Conservation (phyloP, 1,140 invertebrate genomes). For the Cotesia chilonis region DNA sequence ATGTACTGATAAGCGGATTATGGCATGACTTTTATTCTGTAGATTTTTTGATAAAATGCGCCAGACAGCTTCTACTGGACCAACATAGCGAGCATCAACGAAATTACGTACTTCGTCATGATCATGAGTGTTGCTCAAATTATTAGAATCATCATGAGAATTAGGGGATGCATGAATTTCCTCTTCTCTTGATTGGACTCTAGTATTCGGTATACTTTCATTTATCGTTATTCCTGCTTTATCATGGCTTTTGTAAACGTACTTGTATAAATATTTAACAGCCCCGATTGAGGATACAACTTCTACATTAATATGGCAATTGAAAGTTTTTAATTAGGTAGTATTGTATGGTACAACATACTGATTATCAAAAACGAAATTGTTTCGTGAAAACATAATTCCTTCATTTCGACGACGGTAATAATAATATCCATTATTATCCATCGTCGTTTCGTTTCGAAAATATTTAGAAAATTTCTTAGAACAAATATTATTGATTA, state of each 20-base stretch:
- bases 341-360: slow-evolving; percentile 30
- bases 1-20: too few relatives aligned
- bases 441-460: slow-evolving; percentile 12
- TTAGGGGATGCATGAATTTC: too few relatives aligned
- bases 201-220: background rate
- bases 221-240: background rate
- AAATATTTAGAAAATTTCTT: slow-evolving; percentile 46
- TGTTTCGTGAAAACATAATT: background rate
- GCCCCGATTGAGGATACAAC: too few relatives aligned
- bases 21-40: too few relatives aligned
- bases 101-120: too few relatives aligned
- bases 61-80: too few relatives aligned
- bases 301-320: slow-evolving; percentile 26
- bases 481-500: slow-evolving; percentile 29
- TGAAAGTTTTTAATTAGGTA: slow-evolving; percentile 20
- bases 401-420: slow-evolving; percentile 17
- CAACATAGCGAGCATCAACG: too few relatives aligned
- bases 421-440: slow-evolving; percentile 17
- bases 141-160: too few relatives aligned
- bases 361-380: slow-evolving; percentile 21
- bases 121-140: too few relatives aligned
- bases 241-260: background rate
- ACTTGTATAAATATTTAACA: background rate
- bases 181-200: too few relatives aligned
- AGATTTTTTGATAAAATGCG: too few relatives aligned